Evolutionary conservation across 1,140 invertebrate species (phyloP), one percentile per base, ranked within the genome.

Genomic region (Drosophila micromelanica): DNA sequence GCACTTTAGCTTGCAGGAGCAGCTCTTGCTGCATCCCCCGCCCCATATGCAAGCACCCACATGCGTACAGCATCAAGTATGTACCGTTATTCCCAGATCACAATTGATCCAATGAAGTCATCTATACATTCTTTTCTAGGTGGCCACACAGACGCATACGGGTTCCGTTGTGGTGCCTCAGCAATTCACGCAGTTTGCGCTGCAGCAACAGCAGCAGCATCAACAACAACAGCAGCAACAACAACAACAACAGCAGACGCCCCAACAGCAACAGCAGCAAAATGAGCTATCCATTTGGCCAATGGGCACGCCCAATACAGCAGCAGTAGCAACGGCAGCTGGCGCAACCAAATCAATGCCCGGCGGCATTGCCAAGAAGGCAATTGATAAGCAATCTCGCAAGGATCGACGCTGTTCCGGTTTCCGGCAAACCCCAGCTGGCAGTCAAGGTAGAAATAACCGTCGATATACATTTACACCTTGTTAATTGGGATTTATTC

Each of bases 41-140:
- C 75, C 85, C 15, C 78, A 80, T 15, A 76, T 85, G 75, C 86
- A 87, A 54, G 69, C 80, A 20, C 92, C 56, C 55, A 92, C 71
- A 42, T 92, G 87, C 64, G 78, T 80, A 7, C 92, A 91, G 64
- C 91, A 92, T 75, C 90, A 91, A 78, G 90, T 91, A 67, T n/a
- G 52, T 45, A 5, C 0, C 1, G 7, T 2, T 12, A 4, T 63
- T 32, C 6, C 4, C 11, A 27, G 12, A 52, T 7, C n/a, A 54
- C 3, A 6, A 1, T 20, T 3, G 30, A 5, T 48, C 9, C 9
- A 13, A 30, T 13, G 3, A 15, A 40, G 0, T 4, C 5, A 12
- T 38, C 7, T 87, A 78, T 45, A 89, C 5, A 92, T 93, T 68
- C 94, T 94, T 76, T 93, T 94, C 2, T 93, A 95, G 90, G 94